Evolutionary conservation across 2,888 invertebrate genomes (phyloP), one percentile per base, ranked within the genome.

Genomic region (Biston betularia): DNA sequence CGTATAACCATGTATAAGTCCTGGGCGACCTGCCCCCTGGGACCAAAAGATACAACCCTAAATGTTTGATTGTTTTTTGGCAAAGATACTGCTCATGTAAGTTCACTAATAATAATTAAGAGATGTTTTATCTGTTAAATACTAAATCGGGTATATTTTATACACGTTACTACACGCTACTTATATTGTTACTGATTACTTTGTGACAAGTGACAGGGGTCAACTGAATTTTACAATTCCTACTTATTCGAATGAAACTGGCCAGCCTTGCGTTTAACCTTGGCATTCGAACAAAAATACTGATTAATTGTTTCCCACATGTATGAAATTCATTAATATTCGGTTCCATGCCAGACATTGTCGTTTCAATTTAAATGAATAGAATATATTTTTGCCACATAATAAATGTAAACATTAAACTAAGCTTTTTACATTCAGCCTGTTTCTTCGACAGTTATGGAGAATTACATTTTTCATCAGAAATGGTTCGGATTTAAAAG

Each of bases 231-330:
- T 34, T 38, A 14, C 10, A 38, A 12, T 11, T 38, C 14, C 14
- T 38, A 52, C 14, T 14, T 35, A 38, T 38, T 14, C 38, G 9
- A 14, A 38, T 53, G 12, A 33, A 54, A 52, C 59, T 52, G 14
- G 34, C 44, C 52, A 60, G n/a, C 58, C 58, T 59, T 60, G 59
- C 14, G 4, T 12, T 15, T 35, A 61, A 46, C 61, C 61, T 61
- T 53, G 61, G 53, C 45, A 38, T 61, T 61, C 38, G 24, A 46
- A 53, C 52, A 46, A 45, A 60, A 38, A 49, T 52, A n/a, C 45
- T 24, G 14, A 35, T 35, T 42, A 50, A 60, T 60, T 50, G 49
- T 49, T 48, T 44, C 50, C 50, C 40, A 52, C 14, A 42, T 44
- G 42, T 38, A 42, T 44, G 42, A 54, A 42, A 54, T 42, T 34